Percentiles rank a stretch among this genome's conserved stretches.
Evolutionary conservation across 2,797 vertebrate genomes (phyloP).

Genomic region (Pangasius macronema): DNA sequence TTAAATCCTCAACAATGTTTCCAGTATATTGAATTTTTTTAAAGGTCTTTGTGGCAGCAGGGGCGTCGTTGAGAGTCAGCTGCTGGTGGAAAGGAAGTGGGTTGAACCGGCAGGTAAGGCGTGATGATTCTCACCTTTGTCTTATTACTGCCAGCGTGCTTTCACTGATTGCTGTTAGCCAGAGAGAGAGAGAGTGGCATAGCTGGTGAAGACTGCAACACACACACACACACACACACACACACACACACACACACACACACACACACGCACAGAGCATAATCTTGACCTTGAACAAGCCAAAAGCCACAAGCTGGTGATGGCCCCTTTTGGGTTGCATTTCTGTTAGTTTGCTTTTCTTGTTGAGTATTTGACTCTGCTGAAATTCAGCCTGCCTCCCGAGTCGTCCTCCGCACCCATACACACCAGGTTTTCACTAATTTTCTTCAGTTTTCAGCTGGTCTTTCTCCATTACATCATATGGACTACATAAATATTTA

Average conservation of each 20-base stretch:
- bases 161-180: background rate
- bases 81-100: background rate
- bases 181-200: background rate
- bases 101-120: background rate
- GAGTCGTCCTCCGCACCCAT: background rate
- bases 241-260: background rate
- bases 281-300: background rate
- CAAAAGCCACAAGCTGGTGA: background rate
- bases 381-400: background rate
- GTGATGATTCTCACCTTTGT: background rate
- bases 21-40: background rate
- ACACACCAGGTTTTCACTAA: background rate
- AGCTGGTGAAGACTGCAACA: background rate
- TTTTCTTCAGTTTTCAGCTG: background rate
- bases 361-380: background rate
- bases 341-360: background rate
- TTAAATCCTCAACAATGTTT: background rate
- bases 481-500: slow-evolving; percentile 28
- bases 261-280: background rate
- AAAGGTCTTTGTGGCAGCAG: background rate
- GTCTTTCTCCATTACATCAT: background rate
- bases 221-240: background rate
- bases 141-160: background rate
- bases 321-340: background rate
- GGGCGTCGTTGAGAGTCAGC: background rate